A percentile compares a stretch with the other conserved stretches of the same genome.
These are phyloP conservation scores for Folsomia manolachei DNA, from an alignment of 2,888 invertebrate species.

Conservation along the genomic window DNA sequence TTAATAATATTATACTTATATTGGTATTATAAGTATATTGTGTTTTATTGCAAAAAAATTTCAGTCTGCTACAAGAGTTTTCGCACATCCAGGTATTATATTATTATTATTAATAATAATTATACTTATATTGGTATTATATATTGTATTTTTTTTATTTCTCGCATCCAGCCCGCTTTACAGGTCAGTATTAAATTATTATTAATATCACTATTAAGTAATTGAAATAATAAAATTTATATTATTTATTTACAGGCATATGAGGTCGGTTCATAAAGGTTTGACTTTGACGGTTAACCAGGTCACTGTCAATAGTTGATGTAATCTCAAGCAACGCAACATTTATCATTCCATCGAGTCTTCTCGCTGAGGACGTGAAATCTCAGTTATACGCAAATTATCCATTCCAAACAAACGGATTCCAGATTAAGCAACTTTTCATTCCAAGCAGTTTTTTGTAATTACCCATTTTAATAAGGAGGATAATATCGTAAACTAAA, in stretches of 20 bases:
- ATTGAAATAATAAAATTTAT: too few species aligned
- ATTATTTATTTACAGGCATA: too few species aligned
- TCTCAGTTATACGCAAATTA: too few species aligned
- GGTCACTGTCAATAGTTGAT: conserved; percentile 1
- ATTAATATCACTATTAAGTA: too few species aligned
- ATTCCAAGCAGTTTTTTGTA: not conserved
- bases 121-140: not conserved
- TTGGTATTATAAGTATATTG: too few species aligned
- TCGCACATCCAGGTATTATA: not conserved
- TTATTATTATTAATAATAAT: not conserved
- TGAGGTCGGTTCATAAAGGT: conserved; percentile 14
- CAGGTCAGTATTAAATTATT: too few species aligned
- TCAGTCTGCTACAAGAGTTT: not conserved
- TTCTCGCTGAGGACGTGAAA: too few species aligned
- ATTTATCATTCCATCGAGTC: not conserved
- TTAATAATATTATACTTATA: not conserved
- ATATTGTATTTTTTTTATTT: not conserved
- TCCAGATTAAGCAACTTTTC: not conserved
- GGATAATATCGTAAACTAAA: not conserved
- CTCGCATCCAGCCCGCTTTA: not conserved
- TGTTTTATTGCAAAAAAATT: too few species aligned
- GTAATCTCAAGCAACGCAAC: conserved; percentile 1
- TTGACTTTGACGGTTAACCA: not conserved
- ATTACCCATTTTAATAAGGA: not conserved
- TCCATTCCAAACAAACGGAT: too few species aligned